Evolutionary conservation across 2,113 vertebrate genomes (phyloP).

Genomic region (Chaetodon auriga): DNA sequence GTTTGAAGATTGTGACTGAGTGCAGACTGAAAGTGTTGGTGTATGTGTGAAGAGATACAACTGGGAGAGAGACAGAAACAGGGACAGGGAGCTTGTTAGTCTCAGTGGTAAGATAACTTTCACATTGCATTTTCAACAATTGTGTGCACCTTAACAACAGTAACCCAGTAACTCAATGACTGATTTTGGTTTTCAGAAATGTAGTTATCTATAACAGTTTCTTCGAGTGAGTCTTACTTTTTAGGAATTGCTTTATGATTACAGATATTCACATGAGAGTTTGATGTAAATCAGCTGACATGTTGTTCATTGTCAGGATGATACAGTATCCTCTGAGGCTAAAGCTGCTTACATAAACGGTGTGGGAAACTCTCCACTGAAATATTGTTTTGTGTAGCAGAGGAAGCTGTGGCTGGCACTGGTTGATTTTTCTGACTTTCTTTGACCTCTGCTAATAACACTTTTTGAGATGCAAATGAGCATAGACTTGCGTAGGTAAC

Average conservation of each 20-base stretch:
- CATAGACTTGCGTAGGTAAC: background rate
- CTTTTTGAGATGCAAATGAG: background rate
- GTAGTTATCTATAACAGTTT: background rate
- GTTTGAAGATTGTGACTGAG: background rate
- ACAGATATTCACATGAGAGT: background rate
- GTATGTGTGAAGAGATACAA: background rate
- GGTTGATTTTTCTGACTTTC: background rate
- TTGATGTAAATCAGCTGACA: slow-evolving; percentile 1
- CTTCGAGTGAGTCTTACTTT: background rate
- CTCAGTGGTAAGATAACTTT: slow-evolving; percentile 2
- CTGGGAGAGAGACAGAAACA: background rate
- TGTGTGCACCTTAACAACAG: background rate
- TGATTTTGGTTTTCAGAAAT: background rate
- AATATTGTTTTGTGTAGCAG: background rate
- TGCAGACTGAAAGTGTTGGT: slow-evolving; percentile 1
- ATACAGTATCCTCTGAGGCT: background rate
- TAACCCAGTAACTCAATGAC: background rate
- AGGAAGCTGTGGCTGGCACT: too few species aligned
- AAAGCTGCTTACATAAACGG: background rate
- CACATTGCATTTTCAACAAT: background rate
- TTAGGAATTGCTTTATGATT: background rate
- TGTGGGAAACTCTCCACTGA: background rate
- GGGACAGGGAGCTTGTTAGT: background rate
- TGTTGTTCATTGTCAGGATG: background rate
- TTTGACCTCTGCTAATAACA: background rate